Base-by-base conservation (phyloP, 1,140 invertebrate genomes). In the Linepithema humile region DNA sequence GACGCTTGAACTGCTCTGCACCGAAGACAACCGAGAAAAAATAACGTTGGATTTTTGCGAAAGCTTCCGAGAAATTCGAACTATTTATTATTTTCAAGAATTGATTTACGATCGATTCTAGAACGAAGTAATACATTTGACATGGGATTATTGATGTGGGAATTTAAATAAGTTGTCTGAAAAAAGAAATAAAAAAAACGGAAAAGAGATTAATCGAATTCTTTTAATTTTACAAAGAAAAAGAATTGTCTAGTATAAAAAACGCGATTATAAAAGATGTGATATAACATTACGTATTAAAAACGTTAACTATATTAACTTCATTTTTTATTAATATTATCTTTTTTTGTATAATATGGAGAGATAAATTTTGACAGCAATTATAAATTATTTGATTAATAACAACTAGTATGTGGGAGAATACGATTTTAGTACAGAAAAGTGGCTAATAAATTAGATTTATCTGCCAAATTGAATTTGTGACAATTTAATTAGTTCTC, bases 71-170 rank as follows among this genome's bases (percentile, higher is more conserved):
- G 72, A 43, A 60, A 74, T 38, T 60, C 53, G 55, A 45, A 59
- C 72, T 74, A 74, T 74, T 74, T 74, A 60, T 74, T 74, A 74
- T 60, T 74, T 74, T 60, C 72, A 43, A 60, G 55, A 10, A 74
- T 74, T 74, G 55, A 74, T 23, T 74, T 74, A 60, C 72, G 70
- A 74, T 59, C 17, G 53, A 74, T 38, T 23, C 23, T 59, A n/a
- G 50, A 74, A 20, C 53, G 35, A 74, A 35, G 10, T 74, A 59
- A 9, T 17, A 38, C 38, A n/a, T n/a, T 74, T 60, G 38, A 74
- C 23, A 74, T 74, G 29, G 53, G 53, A 59, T 74, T 60, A 74
- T 43, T 74, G 38, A 38, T 38, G 3, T 17, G 60, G 72, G 32
- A 60, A 74, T 60, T 26, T 74, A 74, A 74, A 74, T 74, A 29